Percentiles rank a stretch among this genome's conserved stretches.
Conservation (phyloP, 2,797 vertebrate genomes). For the Huso huso region DNA sequence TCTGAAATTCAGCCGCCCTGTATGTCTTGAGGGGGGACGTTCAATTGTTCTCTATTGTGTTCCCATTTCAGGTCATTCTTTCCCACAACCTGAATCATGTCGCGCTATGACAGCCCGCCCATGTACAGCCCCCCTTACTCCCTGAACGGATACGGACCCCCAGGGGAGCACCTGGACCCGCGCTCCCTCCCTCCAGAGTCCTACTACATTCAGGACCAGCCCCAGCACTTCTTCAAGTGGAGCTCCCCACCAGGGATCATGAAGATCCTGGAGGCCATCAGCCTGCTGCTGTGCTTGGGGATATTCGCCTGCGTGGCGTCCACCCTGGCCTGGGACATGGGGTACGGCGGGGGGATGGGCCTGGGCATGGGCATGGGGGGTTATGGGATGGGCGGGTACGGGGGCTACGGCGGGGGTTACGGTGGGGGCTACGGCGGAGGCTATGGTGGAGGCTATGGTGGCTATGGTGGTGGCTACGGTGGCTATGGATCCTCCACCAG, state of each 20-base stretch:
- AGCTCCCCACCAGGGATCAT: constrained; percentile 70
- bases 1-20: neutral
- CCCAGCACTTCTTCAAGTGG: constrained; percentile 75
- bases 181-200: constrained; percentile 59
- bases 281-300: constrained; percentile 62
- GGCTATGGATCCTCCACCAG: constrained; percentile 54
- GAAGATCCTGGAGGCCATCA: constrained; percentile 51
- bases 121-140: constrained; percentile 55
- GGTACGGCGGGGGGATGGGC: no score
- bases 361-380: constrained; percentile 19
- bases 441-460: constrained; percentile 39
- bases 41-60: neutral
- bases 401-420: constrained; percentile 17
- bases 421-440: constrained; percentile 50
- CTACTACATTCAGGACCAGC: constrained; percentile 48
- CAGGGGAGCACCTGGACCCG: constrained; percentile 24
- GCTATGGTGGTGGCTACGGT: constrained; percentile 14
- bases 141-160: constrained; percentile 46
- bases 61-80: constrained; percentile 10
- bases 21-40: neutral
- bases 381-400: constrained; percentile 41
- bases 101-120: constrained; percentile 53
- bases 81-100: constrained; percentile 38
- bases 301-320: constrained; percentile 79
- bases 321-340: constrained; percentile 76